phyloP scores from a whole-genome alignment of 2,888 invertebrate species.

The Leptinotarsa peninsularis region DNA sequence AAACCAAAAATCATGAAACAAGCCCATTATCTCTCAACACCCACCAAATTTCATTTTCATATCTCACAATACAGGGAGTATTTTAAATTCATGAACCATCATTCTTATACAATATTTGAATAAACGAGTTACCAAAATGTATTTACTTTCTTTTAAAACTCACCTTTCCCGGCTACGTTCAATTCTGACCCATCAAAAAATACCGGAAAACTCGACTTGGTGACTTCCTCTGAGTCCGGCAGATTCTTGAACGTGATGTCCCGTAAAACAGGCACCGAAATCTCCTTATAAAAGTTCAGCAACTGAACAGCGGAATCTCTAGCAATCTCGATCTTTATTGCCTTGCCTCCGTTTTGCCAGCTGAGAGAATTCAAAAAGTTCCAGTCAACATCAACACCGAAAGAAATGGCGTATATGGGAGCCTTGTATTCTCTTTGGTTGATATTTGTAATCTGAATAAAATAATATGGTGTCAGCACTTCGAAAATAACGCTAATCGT shows the following conservation, averaged over 20 bases:
- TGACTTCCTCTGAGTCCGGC: conserved; percentile 62
- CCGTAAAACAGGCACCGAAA: conserved; percentile 74
- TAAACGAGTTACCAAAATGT: too few species aligned
- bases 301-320: conserved; percentile 75
- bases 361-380: conserved; percentile 74
- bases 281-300: conserved; percentile 73
- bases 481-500: too few species aligned
- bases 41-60: too few species aligned
- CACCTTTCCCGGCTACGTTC: conserved; percentile 69
- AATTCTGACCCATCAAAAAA: conserved; percentile 73
- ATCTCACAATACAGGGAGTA: too few species aligned
- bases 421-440: conserved; percentile 63
- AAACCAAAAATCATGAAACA: too few species aligned
- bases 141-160: not conserved
- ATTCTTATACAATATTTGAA: too few species aligned
- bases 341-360: conserved; percentile 73
- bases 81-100: too few species aligned
- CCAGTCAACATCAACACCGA: conserved; percentile 75
- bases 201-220: conserved; percentile 69
- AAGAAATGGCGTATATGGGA: conserved; percentile 74
- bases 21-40: too few species aligned
- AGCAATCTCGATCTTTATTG: conserved; percentile 76
- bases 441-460: conserved; percentile 60
- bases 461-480: not conserved
- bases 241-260: conserved; percentile 73